Evolutionary conservation across 2,888 invertebrate genomes (phyloP).

Genomic region (Lutraria lutraria): DNA sequence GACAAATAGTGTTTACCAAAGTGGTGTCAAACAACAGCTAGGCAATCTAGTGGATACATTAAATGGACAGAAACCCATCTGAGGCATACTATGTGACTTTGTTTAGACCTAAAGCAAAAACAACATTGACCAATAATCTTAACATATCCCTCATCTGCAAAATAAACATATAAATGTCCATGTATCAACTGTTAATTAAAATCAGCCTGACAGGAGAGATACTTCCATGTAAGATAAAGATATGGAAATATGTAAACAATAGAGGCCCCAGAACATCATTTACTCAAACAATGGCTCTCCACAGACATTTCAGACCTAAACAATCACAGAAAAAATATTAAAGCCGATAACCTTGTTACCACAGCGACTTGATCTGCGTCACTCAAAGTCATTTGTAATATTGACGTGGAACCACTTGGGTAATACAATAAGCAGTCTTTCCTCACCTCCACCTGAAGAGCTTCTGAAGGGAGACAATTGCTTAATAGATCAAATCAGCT

Average conservation of each 20-base stretch:
- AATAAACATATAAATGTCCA: not conserved
- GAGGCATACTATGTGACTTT: not conserved
- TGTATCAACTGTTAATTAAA: not conserved
- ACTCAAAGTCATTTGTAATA: not conserved
- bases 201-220: not conserved
- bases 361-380: not conserved
- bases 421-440: slow-evolving; percentile 58
- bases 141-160: not conserved
- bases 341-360: slow-evolving; percentile 9
- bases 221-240: not conserved
- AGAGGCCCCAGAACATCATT: not conserved
- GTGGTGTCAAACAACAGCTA: not conserved
- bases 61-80: not conserved
- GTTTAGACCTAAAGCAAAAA: not conserved
- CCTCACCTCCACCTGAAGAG: slow-evolving; percentile 45
- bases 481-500: slow-evolving; percentile 50
- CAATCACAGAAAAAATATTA: not conserved
- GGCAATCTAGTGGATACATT: not conserved
- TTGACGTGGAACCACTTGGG: slow-evolving; percentile 40
- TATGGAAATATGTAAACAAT: not conserved
- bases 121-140: not conserved
- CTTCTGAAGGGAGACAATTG: slow-evolving; percentile 49
- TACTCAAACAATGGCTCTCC: not conserved
- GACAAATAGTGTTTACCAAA: not conserved
- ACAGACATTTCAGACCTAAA: not conserved